A percentile compares a stretch with the other conserved stretches of the same genome.
Conservation (phyloP, 1,140 invertebrate species). For the Pantala flavescens region DNA sequence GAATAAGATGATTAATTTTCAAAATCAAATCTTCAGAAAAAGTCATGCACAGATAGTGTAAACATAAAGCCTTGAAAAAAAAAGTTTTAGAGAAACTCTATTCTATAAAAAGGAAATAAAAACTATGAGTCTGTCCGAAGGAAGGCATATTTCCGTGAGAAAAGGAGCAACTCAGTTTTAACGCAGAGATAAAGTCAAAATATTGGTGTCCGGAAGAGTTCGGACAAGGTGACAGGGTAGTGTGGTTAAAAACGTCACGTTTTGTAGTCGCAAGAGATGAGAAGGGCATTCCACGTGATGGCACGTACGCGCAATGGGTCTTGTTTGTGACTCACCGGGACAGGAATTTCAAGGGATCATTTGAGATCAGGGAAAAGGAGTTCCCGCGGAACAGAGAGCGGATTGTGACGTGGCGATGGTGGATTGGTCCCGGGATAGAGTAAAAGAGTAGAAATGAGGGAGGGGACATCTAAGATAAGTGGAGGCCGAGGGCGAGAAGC, state of each 20-base stretch:
- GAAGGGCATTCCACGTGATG: not conserved
- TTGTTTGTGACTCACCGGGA: not conserved
- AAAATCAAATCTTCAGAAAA: too few species aligned
- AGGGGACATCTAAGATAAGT: not conserved
- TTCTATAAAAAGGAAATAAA: too few species aligned
- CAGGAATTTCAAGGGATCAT: constrained; percentile 1
- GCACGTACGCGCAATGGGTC: not conserved
- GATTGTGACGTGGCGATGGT: not conserved
- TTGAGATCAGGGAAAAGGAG: not conserved
- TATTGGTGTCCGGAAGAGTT: not conserved
- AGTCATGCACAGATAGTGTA: too few species aligned
- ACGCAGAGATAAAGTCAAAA: not conserved
- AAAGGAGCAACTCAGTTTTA: too few species aligned
- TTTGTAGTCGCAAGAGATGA: not conserved
- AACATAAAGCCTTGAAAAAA: too few species aligned
- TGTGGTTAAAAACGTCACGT: constrained; percentile 2
- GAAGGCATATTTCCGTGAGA: too few species aligned
- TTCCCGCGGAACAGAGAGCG: not conserved
- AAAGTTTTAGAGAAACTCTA: too few species aligned
- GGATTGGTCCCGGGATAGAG: not conserved
- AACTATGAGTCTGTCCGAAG: too few species aligned
- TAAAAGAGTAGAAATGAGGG: not conserved
- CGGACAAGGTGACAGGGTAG: not conserved
- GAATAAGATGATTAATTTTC: too few species aligned
- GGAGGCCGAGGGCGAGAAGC: not conserved